A percentile compares a stretch with the other conserved stretches of the same genome.
These are phyloP conservation scores for Luscinia megarhynchos DNA, from an alignment of 2,797 vertebrate species.

Conservation along the genomic window DNA sequence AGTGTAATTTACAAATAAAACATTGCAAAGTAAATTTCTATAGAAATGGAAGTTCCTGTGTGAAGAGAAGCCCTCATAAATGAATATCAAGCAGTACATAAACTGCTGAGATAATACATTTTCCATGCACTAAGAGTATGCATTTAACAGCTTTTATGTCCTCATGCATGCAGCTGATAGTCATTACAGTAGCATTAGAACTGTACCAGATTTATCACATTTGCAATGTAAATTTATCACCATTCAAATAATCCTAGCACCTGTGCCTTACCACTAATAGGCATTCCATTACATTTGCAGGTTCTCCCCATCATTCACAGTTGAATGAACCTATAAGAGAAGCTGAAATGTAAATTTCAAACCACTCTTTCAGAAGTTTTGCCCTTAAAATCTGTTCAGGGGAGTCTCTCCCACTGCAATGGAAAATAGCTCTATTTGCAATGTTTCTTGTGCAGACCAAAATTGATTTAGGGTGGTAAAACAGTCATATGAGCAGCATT, in stretches of 20 bases:
- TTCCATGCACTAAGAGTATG: slow-evolving; percentile 37
- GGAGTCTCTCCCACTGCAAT: background rate
- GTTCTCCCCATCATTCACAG: background rate
- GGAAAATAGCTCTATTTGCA: background rate
- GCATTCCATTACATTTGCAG: slow-evolving; percentile 7
- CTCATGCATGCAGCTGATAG: slow-evolving; percentile 57
- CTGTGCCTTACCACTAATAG: slow-evolving; percentile 54
- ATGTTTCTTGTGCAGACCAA: background rate
- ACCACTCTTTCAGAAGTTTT: background rate
- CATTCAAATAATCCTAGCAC: slow-evolving; percentile 45
- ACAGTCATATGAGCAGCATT: background rate
- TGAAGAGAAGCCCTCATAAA: slow-evolving; percentile 39
- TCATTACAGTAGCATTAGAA: slow-evolving; percentile 60
- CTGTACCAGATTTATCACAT: slow-evolving; percentile 58
- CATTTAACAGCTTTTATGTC: slow-evolving; percentile 51
- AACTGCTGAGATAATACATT: slow-evolving; percentile 54
- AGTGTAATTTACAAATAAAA: slow-evolving; percentile 40
- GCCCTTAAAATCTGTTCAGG: background rate
- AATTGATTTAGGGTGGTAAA: background rate
- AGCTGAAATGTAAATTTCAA: slow-evolving; percentile 37
- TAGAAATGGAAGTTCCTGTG: slow-evolving; percentile 4
- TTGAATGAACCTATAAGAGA: slow-evolving; percentile 28
- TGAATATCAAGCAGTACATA: slow-evolving; percentile 42
- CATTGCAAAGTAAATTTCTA: slow-evolving; percentile 19
- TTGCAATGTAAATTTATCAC: slow-evolving; percentile 70